phyloP scores from a whole-genome alignment of 2,113 vertebrate species.

The Tenrec ecaudatus region DNA sequence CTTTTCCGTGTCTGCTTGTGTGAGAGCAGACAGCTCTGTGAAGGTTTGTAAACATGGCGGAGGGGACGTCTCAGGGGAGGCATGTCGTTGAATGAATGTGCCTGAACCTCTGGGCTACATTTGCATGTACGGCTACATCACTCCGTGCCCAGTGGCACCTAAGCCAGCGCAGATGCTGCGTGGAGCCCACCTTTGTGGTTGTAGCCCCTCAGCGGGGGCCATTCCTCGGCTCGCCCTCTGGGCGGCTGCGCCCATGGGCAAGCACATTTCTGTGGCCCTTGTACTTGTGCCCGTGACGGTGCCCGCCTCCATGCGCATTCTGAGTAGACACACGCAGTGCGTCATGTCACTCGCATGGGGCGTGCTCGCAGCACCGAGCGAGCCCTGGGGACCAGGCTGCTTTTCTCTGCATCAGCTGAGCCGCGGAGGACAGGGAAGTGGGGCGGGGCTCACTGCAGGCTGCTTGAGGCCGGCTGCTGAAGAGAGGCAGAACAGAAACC shows the following conservation, averaged over 20 bases:
- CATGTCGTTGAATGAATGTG: rapidly evolving
- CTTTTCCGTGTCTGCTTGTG: neutral
- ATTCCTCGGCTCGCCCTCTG: neutral
- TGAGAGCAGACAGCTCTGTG: too few relatives aligned
- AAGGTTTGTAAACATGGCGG: rapidly evolving
- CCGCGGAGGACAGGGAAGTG: neutral
- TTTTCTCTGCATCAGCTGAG: neutral
- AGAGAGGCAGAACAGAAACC: neutral
- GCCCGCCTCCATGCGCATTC: rapidly evolving
- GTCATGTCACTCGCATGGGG: neutral
- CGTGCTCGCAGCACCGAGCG: neutral
- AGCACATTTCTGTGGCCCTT: rapidly evolving
- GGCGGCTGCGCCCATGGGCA: neutral
- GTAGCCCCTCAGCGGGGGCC: neutral
- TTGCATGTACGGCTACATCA: neutral
- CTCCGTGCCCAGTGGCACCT: neutral
- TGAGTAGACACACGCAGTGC: rapidly evolving
- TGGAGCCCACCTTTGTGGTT: neutral
- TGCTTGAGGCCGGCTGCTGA: neutral
- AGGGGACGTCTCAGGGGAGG: rapidly evolving
- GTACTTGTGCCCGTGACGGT: neutral
- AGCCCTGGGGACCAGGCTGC: rapidly evolving
- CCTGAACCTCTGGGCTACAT: rapidly evolving
- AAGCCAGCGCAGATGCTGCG: rapidly evolving
- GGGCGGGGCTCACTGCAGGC: neutral